Evolutionary conservation across 2,113 vertebrate genomes (phyloP), one percentile per base, ranked within the genome.

Genomic region (Bos indicus): DNA sequence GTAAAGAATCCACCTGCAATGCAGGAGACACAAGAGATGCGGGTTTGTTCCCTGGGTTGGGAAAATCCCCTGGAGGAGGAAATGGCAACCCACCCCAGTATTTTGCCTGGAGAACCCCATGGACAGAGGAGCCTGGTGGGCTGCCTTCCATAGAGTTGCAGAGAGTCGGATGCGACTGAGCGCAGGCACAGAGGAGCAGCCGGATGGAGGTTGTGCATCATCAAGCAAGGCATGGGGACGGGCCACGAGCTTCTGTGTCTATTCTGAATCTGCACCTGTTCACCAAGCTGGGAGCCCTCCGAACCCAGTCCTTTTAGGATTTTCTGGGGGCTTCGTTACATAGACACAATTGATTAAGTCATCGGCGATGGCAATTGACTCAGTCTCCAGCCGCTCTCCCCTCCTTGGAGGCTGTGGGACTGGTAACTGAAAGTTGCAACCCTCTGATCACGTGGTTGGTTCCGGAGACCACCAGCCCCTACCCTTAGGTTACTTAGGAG

Each of bases 261-360:
- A 60, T 43, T 46, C 74, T 1, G 0, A 2, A 36, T 16, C 19
- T 26, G 40, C 26, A 2, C 1, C 26, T 2, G 36, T 8, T 77
- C 26, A 7, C 88, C 17, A 15, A 2, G 52, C 26, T 0, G 36
- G 52, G 78, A 48, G 71, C 54, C 14, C 28, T 80, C 74, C 1
- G 1, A 51, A 6, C 3, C 2, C 71, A 15, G 16, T 26, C 54
- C 40, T 48, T 60, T 36, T 19, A 25, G 74, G 40, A 26, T 60
- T 51, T 80, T 78, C 48, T 3, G 56, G 40, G 11, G 14, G 30
- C 78, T 82, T n/a, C 78, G 0, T 52, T 82, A 52, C 30, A 21
- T 17, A 81, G 78, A 52, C 43, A 2, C 1, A 26, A 43, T 8
- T 28, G 43, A 80, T 36, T 3, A 51, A 36, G 12, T 21, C 43